Evolutionary conservation across 2,113 vertebrate genomes (phyloP), one percentile per base, ranked within the genome.

Genomic region (Scomber scombrus): DNA sequence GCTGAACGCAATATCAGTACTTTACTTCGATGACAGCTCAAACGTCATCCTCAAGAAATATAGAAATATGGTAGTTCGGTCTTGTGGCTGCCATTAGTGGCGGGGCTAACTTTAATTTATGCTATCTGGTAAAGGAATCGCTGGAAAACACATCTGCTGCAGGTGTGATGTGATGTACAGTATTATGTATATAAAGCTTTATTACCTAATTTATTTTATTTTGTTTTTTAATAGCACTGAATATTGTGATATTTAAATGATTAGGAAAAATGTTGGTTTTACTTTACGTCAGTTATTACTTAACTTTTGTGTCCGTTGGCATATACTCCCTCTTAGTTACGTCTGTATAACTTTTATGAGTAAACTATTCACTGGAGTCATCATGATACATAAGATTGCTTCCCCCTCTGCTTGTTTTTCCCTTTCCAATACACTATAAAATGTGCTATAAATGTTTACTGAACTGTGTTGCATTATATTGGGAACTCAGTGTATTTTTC

Each of bases 31-130:
- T 81, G 98, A 99, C 93, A 99, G 97, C 90, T 99, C 98, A 81
- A 99, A 99, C 45, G 98, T 99, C 67, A 99, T 99, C 93, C 94
- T 99, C 91, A 99, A 99, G 93, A 99, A 99, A 91, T 99, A 99
- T 77, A 96, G 98, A 91, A 99, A 99, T 89, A 99, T 99, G 98
- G 98, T 99, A 16, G 98, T 99, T 23, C 95, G 98, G 75, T 99
- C 98, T 40, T 99, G 98, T 88, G 98, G 98, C 61, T 99, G 98
- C 92, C 98, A 99, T 93, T 99, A 96, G 89, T 70, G 5, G 51
- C 12, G 3, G 14, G 31, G 23, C 29, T 49, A 23, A 79, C 65
- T 74, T 85, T 79, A 86, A 85, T 87, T 91, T 89, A 91, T 89
- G 60, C 62, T 89, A 75, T 84, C 71, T 86, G 88, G 79, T 83